Evolutionary conservation across 2,888 invertebrate genomes (phyloP).

Genomic region (Andrena camellia): DNA sequence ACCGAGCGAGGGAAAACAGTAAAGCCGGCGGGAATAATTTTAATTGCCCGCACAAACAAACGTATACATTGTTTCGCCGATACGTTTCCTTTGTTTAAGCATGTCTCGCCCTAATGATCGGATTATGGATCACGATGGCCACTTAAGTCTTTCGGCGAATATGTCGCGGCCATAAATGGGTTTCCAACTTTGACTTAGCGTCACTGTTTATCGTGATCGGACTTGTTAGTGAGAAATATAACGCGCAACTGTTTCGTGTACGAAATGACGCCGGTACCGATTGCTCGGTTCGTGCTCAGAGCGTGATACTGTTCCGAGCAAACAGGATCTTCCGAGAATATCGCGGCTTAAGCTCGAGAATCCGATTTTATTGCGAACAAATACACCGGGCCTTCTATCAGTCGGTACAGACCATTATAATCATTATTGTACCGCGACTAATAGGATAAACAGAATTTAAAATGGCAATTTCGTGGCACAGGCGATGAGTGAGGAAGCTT

Average conservation of each 20-base stretch:
- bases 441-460: background rate
- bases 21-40: background rate
- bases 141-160: background rate
- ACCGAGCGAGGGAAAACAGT: background rate
- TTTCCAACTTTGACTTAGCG: background rate
- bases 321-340: conserved; percentile 49
- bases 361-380: conserved; percentile 38
- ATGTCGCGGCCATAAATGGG: background rate
- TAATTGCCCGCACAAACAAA: background rate
- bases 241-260: background rate
- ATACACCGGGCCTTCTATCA: conserved; percentile 10
- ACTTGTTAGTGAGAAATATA: conserved; percentile 17
- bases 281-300: conserved; percentile 34
- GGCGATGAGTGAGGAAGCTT: background rate
- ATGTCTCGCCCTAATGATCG: background rate
- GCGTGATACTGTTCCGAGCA: conserved; percentile 41
- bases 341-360: conserved; percentile 17
- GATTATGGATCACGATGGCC: background rate
- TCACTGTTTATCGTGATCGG: conserved; percentile 14
- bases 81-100: background rate
- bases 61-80: background rate
- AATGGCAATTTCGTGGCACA: background rate
- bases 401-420: background rate
- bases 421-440: conserved; percentile 4
- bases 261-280: background rate